Base-by-base conservation (phyloP, 2,888 invertebrate genomes). In the Perithous albicinctus region DNA sequence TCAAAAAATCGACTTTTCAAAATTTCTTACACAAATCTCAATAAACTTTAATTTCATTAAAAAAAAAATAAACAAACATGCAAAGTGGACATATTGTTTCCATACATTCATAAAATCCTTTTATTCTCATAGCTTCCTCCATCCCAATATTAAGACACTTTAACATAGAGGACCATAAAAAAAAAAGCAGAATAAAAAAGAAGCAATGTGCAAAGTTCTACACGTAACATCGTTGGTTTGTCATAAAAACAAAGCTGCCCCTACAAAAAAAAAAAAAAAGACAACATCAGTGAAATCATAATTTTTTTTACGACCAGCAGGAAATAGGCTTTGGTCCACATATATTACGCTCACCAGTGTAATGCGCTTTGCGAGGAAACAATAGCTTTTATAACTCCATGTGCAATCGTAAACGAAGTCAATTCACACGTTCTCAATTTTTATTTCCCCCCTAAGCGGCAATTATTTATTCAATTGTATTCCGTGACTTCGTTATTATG, bases 361-460 rank as follows among this genome's bases (percentile, higher is more conserved):
- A 23, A 48, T 51, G 12, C 10, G 23, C 12, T 2, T 51, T 51
- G 23, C 12, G 51, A 20, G 12, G 23, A 20, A 51, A 51, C 23
- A 51, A 51, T 51, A 23, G 51, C 48, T 20, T 43, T n/a, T 12
- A 23, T 23, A 51, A 8, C 23, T 51, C 10, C 3, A 3, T 4
- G 23, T 23, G 51, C 51, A 51, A 51, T 51, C 23, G 23, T 51
- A 51, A 51, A 51, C 12, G 51, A 51, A 20, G 51, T 10, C 2
- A 51, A 23, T 10, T 51, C 51, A 51, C 23, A 23, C 51, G 51
- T 51, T 51, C 51, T 12, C 23, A 20, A 23, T 51, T 20, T 23
- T 10, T n/a, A 1, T 2, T n/a, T n/a, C n/a, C n/a, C n/a, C 48
- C 23, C 23, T 20, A 51, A 20, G 51, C 23, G 23, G 12, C 12